These are phyloP conservation scores for Spilosoma lubricipeda DNA, from an alignment of 2,888 invertebrate species.

Conservation along the genomic window DNA sequence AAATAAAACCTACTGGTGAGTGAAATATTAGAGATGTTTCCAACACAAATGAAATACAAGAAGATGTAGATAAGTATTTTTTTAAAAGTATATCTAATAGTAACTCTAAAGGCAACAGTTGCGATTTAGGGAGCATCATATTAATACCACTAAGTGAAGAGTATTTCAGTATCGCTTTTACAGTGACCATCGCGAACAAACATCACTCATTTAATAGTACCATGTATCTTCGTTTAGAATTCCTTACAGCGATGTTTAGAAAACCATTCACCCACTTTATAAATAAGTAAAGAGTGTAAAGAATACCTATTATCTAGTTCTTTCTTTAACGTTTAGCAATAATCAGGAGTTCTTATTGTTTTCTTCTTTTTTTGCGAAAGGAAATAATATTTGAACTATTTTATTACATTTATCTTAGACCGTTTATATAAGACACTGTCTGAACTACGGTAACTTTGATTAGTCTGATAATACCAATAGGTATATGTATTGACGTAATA, in stretches of 20 bases:
- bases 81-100: slow-evolving; percentile 68
- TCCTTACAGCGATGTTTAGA: background rate
- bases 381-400: background rate
- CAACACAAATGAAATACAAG: slow-evolving; percentile 72
- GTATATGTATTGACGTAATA: background rate
- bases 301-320: background rate
- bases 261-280: background rate
- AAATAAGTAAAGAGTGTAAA: too few relatives aligned
- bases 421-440: background rate
- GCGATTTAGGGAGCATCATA: slow-evolving; percentile 31
- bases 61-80: slow-evolving; percentile 65
- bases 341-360: background rate
- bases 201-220: background rate
- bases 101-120: slow-evolving; percentile 63
- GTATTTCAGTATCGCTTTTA: background rate
- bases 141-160: background rate
- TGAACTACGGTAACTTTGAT: background rate
- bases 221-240: slow-evolving; percentile 2
- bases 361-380: background rate
- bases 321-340: background rate
- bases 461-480: background rate
- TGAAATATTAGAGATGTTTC: slow-evolving; percentile 58
- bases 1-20: slow-evolving; percentile 55
- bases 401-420: background rate
- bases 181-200: background rate